These are phyloP conservation scores for Microcaecilia unicolor DNA, from an alignment of 2,797 vertebrate species.

Conservation along the genomic window DNA sequence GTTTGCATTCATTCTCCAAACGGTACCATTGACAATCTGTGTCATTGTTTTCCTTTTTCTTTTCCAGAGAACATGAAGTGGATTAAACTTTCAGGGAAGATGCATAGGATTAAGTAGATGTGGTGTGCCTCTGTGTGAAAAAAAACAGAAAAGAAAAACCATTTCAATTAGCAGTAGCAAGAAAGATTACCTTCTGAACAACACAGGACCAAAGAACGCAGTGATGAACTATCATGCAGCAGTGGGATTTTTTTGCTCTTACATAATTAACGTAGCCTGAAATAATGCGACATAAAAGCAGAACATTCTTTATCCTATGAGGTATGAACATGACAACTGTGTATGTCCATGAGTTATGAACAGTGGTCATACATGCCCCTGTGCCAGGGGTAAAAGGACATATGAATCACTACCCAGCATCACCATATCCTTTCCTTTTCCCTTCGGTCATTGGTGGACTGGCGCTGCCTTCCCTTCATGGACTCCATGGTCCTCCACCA, in stretches of 20 bases:
- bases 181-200: too few relatives aligned
- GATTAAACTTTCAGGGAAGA: too few relatives aligned
- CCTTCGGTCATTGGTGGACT: conserved; percentile 83
- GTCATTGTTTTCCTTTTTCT: too few relatives aligned
- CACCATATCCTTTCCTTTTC: conserved; percentile 80
- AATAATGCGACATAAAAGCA: conserved; percentile 34
- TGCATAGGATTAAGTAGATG: too few relatives aligned
- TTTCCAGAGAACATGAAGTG: too few relatives aligned
- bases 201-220: background rate
- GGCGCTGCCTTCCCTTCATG: conserved; percentile 67
- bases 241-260: conserved; percentile 6
- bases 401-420: conserved; percentile 80
- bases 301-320: conserved; percentile 26
- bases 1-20: too few relatives aligned
- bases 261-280: conserved; percentile 1
- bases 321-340: conserved; percentile 78
- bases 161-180: too few relatives aligned
- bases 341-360: conserved; percentile 58
- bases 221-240: conserved; percentile 9
- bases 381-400: conserved; percentile 72
- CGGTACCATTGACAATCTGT: too few relatives aligned
- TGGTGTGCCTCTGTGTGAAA: too few relatives aligned
- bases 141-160: too few relatives aligned
- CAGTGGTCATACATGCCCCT: conserved; percentile 66
- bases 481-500: conserved; percentile 67